A percentile compares a stretch with the other conserved stretches of the same genome.
These are phyloP conservation scores for Nomada goodeniana DNA, from an alignment of 2,888 invertebrate genomes.

Conservation along the genomic window DNA sequence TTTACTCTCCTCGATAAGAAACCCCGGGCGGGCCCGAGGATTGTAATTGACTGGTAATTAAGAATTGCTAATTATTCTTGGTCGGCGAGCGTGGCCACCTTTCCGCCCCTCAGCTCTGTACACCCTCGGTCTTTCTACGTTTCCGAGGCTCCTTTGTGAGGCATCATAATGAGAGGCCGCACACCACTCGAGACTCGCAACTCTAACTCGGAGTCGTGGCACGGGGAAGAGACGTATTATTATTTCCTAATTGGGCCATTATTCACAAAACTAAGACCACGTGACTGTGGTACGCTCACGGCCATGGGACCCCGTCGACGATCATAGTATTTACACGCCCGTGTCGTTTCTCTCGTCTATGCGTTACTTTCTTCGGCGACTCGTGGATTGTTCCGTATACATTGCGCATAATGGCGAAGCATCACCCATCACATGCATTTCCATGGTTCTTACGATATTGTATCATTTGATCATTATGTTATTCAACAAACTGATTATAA, in stretches of 20 bases:
- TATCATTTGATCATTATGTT: no score
- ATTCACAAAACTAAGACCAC: conserved; percentile 74
- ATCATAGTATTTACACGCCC: conserved; percentile 18
- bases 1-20: conserved; percentile 24
- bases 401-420: no score
- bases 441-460: no score
- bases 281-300: conserved; percentile 54
- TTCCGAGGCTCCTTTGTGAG: conserved; percentile 66
- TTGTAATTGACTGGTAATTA: conserved; percentile 70
- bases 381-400: neutral
- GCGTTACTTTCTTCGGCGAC: neutral
- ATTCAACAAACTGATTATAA: no score
- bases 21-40: conserved; percentile 24
- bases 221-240: conserved; percentile 72
- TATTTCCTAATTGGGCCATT: conserved; percentile 78
- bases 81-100: conserved; percentile 43
- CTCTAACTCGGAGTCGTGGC: conserved; percentile 66
- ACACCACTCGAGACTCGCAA: conserved; percentile 67
- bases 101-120: conserved; percentile 18
- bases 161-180: conserved; percentile 73
- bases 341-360: conserved; percentile 2
- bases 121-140: conserved; percentile 62
- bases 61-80: conserved; percentile 68
- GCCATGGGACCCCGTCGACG: conserved; percentile 22
- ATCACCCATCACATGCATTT: no score